Percentiles rank a stretch among this genome's conserved stretches.
Conservation (phyloP, 1,140 invertebrate species). For the Rhopalosiphum padi region DNA sequence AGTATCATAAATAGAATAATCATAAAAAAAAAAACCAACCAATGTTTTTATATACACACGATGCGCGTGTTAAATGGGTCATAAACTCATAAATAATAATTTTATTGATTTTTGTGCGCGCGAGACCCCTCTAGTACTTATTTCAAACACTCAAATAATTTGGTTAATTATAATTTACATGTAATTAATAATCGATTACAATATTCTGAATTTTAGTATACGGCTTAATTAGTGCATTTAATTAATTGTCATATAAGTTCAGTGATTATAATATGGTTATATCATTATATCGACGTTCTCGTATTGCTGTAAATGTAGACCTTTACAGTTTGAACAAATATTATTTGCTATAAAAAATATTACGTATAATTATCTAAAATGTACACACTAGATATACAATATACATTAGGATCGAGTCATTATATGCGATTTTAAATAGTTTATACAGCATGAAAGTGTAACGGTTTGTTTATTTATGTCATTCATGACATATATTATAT, state of each 20-base stretch:
- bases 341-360: background rate
- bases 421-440: background rate
- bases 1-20: background rate
- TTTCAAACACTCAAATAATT: constrained; percentile 7
- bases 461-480: background rate
- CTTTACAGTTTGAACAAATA: background rate
- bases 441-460: background rate
- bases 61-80: background rate
- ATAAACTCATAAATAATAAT: constrained; percentile 34
- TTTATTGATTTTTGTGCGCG: background rate
- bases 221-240: background rate
- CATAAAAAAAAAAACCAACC: background rate
- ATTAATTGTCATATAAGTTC: background rate
- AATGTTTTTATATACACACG: background rate
- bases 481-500: background rate
- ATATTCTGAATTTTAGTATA: background rate
- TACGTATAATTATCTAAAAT: background rate
- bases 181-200: constrained; percentile 7
- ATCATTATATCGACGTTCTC: background rate
- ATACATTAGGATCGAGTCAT: background rate
- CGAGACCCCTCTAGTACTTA: background rate
- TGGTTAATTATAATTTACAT: background rate
- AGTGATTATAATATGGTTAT: background rate
- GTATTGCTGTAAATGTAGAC: too few relatives aligned
- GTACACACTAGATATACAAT: too few relatives aligned